Evolutionary conservation across 2,113 vertebrate species (phyloP).

Genomic region (Nyctereutes procyonoides): DNA sequence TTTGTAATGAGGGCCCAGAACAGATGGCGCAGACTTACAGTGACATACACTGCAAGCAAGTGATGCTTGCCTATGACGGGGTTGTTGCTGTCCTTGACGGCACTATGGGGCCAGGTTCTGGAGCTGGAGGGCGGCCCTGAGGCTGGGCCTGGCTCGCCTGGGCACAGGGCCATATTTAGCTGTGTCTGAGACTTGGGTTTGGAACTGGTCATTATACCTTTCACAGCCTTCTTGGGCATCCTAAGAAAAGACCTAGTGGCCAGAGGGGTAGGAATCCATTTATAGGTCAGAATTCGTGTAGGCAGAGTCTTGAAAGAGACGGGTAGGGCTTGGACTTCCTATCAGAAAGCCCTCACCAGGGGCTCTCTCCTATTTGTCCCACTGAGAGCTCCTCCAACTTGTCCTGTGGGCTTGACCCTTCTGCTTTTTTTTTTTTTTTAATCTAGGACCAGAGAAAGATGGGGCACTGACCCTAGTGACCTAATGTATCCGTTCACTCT

Average conservation of each 20-base stretch:
- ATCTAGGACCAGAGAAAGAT: fast-evolving
- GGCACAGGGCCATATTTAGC: background rate
- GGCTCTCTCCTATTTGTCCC: fast-evolving
- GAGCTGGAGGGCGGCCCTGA: background rate
- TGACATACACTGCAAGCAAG: slow-evolving; percentile 58
- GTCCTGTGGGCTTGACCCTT: background rate
- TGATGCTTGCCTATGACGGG: background rate
- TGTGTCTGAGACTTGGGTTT: background rate
- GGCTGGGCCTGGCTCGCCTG: background rate
- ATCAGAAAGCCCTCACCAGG: fast-evolving
- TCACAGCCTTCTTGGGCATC: background rate
- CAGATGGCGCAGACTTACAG: slow-evolving; percentile 83
- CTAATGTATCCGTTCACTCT: background rate
- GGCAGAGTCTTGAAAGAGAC: background rate
- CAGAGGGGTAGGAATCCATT: background rate
- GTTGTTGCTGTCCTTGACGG: background rate
- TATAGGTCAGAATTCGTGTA: background rate
- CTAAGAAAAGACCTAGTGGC: background rate
- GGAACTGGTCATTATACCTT: background rate
- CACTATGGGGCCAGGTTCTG: background rate
- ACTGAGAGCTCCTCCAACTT: fast-evolving
- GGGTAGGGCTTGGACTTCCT: background rate
- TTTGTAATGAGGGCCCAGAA: slow-evolving; percentile 80
- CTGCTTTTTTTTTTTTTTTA: background rate
- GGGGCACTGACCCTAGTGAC: background rate